These are phyloP conservation scores for Thrips palmi DNA, from an alignment of 1,140 invertebrate genomes.

Conservation along the genomic window DNA sequence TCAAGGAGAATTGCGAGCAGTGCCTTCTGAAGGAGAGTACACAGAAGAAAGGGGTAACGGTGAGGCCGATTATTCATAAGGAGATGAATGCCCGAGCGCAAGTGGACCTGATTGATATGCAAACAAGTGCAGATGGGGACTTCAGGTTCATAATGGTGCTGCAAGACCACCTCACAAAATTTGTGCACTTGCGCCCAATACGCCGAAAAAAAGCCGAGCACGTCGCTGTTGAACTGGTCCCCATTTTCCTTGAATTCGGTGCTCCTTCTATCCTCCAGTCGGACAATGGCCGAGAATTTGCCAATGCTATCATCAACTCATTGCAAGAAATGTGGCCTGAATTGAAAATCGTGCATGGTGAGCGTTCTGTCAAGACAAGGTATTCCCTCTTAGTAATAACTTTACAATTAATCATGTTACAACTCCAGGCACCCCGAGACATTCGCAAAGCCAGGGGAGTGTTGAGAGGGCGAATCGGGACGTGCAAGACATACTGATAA, in stretches of 20 bases:
- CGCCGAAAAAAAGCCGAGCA: slow-evolving; percentile 19
- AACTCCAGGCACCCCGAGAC: slow-evolving; percentile 19
- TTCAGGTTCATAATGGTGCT: slow-evolving; percentile 27
- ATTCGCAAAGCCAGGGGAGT: slow-evolving; percentile 20
- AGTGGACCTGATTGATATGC: slow-evolving; percentile 28
- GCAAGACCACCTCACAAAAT: slow-evolving; percentile 29
- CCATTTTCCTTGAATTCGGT: slow-evolving; percentile 22
- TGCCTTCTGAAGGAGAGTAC: slow-evolving; percentile 6
- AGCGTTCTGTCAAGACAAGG: too few relatives aligned
- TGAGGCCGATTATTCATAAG: slow-evolving; percentile 19
- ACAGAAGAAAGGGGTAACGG: slow-evolving; percentile 18
- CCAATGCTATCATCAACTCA: slow-evolving; percentile 19
- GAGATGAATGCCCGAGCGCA: slow-evolving; percentile 24
- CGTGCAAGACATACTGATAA: slow-evolving; percentile 21
- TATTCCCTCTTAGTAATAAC: too few relatives aligned
- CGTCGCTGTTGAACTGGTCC: too few relatives aligned
- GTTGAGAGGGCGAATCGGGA: slow-evolving; percentile 23
- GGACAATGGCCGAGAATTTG: slow-evolving; percentile 24
- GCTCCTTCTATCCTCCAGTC: slow-evolving; percentile 21
- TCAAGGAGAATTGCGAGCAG: slow-evolving; percentile 6
- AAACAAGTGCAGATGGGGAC: slow-evolving; percentile 22
- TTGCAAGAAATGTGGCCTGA: slow-evolving; percentile 21
- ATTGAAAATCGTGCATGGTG: slow-evolving; percentile 22
- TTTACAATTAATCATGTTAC: too few relatives aligned
- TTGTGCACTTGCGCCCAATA: slow-evolving; percentile 20